Evolutionary conservation across 1,140 invertebrate genomes (phyloP).

Genomic region (Cyrtorhinus lividipennis): DNA sequence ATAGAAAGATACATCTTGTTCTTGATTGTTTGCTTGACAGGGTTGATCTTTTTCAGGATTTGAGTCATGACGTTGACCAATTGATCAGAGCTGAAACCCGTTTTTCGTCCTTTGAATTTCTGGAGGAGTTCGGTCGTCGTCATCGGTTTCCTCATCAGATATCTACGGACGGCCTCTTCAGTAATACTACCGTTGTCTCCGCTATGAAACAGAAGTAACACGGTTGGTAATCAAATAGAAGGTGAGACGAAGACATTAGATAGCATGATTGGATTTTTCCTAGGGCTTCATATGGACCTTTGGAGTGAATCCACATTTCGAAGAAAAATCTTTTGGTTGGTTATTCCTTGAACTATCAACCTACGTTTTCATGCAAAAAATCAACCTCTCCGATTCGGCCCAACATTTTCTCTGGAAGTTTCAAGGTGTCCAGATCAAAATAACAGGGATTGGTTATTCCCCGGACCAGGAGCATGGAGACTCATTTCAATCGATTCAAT

Average conservation of each 20-base stretch:
- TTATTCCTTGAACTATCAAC: too few relatives aligned
- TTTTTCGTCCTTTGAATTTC: constrained; percentile 90
- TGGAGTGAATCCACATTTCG: too few relatives aligned
- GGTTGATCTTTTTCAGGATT: constrained; percentile 88
- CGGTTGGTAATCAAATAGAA: background rate
- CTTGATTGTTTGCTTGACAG: constrained; percentile 80
- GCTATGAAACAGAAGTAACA: constrained; percentile 37
- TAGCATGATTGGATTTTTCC: background rate
- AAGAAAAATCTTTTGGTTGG: too few relatives aligned
- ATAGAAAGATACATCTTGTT: constrained; percentile 90
- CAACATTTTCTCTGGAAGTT: too few relatives aligned
- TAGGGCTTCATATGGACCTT: background rate
- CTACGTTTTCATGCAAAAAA: too few relatives aligned
- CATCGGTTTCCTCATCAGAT: constrained; percentile 89
- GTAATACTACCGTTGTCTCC: constrained; percentile 73
- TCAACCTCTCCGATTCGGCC: too few relatives aligned
- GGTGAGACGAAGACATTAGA: constrained; percentile 7
- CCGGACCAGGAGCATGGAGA: too few relatives aligned
- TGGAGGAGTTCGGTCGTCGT: constrained; percentile 86
- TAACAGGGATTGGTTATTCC: too few relatives aligned
- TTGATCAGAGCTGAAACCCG: constrained; percentile 75
- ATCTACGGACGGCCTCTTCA: constrained; percentile 84
- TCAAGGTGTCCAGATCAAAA: too few relatives aligned
- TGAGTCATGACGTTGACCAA: constrained; percentile 85
- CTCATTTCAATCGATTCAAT: too few relatives aligned